These are phyloP conservation scores for Pipa parva DNA, from an alignment of 2,113 vertebrate genomes.

Conservation along the genomic window DNA sequence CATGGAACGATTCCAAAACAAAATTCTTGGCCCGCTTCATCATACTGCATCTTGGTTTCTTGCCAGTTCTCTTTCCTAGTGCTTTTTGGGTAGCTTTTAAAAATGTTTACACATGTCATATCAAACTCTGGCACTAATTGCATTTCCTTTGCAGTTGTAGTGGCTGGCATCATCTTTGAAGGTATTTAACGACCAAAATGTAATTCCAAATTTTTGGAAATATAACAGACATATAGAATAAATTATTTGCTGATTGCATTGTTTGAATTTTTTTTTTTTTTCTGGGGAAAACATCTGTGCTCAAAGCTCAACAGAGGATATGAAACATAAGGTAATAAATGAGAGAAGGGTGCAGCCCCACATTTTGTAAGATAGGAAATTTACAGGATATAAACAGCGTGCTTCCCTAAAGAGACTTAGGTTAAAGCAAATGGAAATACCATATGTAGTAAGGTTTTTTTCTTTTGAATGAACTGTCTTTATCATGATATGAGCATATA, in stretches of 20 bases:
- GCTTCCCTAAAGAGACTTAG: constrained; percentile 1
- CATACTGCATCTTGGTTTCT: constrained; percentile 46
- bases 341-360: constrained; percentile 4
- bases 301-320: constrained; percentile 22
- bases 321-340: constrained; percentile 29
- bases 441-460: constrained; percentile 21
- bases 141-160: constrained; percentile 44
- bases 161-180: constrained; percentile 34
- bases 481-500: constrained; percentile 6
- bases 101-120: constrained; percentile 52
- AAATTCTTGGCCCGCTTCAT: constrained; percentile 61
- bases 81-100: constrained; percentile 52
- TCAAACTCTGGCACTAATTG: constrained; percentile 42
- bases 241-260: constrained; percentile 34
- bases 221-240: no score
- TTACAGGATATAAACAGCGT: constrained; percentile 19
- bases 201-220: constrained; percentile 38
- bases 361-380: constrained; percentile 12
- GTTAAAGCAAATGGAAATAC: constrained; percentile 15
- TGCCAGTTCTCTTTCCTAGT: constrained; percentile 55
- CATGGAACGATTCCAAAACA: constrained; percentile 61
- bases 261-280: constrained; percentile 14
- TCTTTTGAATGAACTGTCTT: constrained; percentile 2
- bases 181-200: constrained; percentile 38
- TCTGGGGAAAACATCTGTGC: constrained; percentile 24